Percentiles rank a stretch among this genome's conserved stretches.
Conservation (phyloP, 2,797 vertebrate species). For the Salarias fasciatus region DNA sequence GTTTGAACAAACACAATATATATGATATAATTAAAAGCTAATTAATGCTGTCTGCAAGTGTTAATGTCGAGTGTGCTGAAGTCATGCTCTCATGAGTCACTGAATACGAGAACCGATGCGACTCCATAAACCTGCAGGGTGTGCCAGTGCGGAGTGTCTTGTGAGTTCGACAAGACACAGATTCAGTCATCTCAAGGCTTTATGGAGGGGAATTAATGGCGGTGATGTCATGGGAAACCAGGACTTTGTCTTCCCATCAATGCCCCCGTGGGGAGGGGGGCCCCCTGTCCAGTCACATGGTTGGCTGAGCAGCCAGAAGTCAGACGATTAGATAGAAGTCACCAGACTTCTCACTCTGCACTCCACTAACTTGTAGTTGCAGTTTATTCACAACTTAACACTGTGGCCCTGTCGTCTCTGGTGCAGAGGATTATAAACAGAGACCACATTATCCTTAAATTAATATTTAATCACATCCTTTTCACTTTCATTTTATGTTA, state of each 20-base stretch:
- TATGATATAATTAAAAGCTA: too few species aligned
- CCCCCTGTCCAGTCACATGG: slow-evolving; percentile 45
- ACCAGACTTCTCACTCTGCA: slow-evolving; percentile 22
- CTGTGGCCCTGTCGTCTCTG: background rate
- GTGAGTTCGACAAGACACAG: slow-evolving; percentile 15
- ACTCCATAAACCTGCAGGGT: slow-evolving; percentile 5
- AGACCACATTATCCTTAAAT: too few species aligned
- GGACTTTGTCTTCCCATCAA: slow-evolving; percentile 23
- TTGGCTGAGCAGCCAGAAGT: slow-evolving; percentile 38
- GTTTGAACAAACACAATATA: too few species aligned
- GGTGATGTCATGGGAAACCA: slow-evolving; percentile 59
- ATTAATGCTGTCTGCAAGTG: too few species aligned
- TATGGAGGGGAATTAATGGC: slow-evolving; percentile 18
- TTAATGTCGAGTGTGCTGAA: too few species aligned
- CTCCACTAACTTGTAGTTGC: background rate
- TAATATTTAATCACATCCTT: too few species aligned
- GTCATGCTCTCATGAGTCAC: too few species aligned
- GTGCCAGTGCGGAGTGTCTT: slow-evolving; percentile 15
- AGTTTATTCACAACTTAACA: background rate
- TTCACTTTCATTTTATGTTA: too few species aligned
- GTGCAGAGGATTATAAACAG: background rate
- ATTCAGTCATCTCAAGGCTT: slow-evolving; percentile 17
- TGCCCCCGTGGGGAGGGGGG: slow-evolving; percentile 8
- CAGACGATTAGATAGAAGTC: slow-evolving; percentile 50
- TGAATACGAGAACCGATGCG: background rate